Evolutionary conservation across 2,797 vertebrate genomes (phyloP).

Genomic region (Sebastes goodei): DNA sequence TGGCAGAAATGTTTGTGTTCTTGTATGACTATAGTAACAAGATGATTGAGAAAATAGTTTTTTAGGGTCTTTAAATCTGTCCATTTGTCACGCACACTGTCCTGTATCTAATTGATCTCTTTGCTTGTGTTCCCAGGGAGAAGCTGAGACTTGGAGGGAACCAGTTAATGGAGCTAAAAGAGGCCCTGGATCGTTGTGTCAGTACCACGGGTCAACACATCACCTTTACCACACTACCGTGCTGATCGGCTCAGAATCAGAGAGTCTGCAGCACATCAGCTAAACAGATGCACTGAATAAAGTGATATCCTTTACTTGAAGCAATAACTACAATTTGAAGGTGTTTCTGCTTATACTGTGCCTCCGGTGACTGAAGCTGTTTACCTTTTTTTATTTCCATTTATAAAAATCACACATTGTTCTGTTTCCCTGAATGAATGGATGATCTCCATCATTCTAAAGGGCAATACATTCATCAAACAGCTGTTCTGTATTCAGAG

Average conservation of each 20-base stretch:
- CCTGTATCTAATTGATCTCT: neutral
- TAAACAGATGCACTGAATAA: neutral
- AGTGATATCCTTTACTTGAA: neutral
- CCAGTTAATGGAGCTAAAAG: conserved; percentile 86
- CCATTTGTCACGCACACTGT: neutral
- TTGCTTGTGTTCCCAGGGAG: conserved; percentile 76
- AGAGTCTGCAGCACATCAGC: neutral
- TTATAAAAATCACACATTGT: neutral
- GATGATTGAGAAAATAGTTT: neutral
- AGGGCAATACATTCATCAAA: neutral
- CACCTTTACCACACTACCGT: conserved; percentile 60
- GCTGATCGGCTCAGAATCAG: conserved; percentile 45
- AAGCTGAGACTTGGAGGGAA: conserved; percentile 84
- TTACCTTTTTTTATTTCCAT: neutral
- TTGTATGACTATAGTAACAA: neutral
- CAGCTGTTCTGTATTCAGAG: neutral
- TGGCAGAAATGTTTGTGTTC: neutral
- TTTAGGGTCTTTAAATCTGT: neutral
- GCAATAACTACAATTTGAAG: neutral
- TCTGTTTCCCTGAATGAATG: neutral
- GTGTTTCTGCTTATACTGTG: neutral
- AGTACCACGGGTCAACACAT: conserved; percentile 61
- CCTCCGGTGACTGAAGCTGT: neutral
- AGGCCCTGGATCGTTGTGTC: conserved; percentile 82
- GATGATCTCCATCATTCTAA: neutral